phyloP scores from a whole-genome alignment of 2,113 vertebrate species.

The Myotis yumanensis region DNA sequence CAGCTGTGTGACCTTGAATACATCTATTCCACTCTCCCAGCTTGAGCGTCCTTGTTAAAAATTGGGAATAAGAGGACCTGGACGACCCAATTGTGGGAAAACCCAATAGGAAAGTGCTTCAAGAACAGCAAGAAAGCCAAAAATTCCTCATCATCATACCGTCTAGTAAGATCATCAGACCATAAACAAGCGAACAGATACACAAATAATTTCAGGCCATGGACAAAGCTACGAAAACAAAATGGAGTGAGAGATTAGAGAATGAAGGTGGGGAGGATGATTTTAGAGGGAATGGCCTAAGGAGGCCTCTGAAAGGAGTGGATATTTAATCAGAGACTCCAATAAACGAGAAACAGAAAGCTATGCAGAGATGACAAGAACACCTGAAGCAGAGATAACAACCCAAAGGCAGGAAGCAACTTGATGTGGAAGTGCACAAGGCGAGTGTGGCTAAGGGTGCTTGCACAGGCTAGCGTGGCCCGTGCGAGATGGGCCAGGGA shows the following conservation, averaged over 20 bases:
- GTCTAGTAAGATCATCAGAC: neutral
- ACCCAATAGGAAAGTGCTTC: neutral
- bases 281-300: neutral
- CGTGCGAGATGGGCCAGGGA: rapidly evolving
- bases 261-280: neutral
- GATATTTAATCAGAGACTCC: neutral
- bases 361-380: neutral
- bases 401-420: neutral
- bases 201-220: neutral
- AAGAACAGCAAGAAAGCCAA: neutral
- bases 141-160: neutral
- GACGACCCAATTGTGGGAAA: neutral
- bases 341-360: neutral
- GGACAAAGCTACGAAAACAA: neutral
- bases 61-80: neutral
- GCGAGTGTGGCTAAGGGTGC: too few species aligned
- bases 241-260: neutral
- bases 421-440: neutral
- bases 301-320: neutral
- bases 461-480: too few species aligned
- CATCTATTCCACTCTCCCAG: neutral
- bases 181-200: neutral
- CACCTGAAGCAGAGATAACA: neutral
- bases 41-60: neutral
- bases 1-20: neutral